phyloP scores from a whole-genome alignment of 92 coral and sea anemone genomes.

The Parazoanthus atlanticus region DNA sequence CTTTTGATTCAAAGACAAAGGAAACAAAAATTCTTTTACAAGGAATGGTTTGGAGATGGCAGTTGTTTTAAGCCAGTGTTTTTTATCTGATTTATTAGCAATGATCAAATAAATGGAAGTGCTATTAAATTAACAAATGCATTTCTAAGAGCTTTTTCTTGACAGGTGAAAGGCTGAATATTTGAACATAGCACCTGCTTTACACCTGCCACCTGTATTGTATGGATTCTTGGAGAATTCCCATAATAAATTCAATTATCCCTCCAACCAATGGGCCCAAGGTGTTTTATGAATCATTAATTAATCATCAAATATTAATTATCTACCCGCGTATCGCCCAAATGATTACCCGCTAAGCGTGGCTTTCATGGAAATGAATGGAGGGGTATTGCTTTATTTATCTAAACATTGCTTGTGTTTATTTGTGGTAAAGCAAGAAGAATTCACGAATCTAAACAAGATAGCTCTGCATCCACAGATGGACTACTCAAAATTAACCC shows the following conservation, averaged over 20 bases:
- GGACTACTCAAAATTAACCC: conserved; percentile 74
- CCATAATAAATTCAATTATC: conserved; percentile 83
- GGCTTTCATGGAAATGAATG: conserved; percentile 73
- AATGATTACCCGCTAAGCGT: conserved; percentile 89
- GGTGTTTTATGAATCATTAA: conserved; percentile 90
- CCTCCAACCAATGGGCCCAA: conserved; percentile 71
- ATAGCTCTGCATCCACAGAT: conserved; percentile 65
- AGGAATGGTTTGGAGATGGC: conserved; percentile 34
- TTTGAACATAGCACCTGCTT: conserved; percentile 69
- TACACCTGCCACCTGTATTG: conserved; percentile 82
- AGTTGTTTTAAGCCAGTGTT: conserved; percentile 54
- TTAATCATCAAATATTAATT: conserved; percentile 87
- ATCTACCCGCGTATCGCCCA: conserved; percentile 86
- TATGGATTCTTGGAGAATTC: conserved; percentile 64
- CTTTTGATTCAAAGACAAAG: conserved; percentile 52
- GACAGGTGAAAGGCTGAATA: conserved; percentile 65
- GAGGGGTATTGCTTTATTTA: conserved; percentile 78
- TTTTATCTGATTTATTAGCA: conserved; percentile 83
- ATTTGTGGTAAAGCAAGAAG: conserved; percentile 86
- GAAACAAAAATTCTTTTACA: conserved; percentile 56
- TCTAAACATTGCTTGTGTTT: conserved; percentile 90
- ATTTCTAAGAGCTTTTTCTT: conserved; percentile 73
- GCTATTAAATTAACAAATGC: conserved; percentile 96
- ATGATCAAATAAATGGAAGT: conserved; percentile 74
- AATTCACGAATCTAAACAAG: conserved; percentile 85